Base-by-base conservation (phyloP, 2,888 invertebrate genomes). In the Cheilosia vulpina region DNA sequence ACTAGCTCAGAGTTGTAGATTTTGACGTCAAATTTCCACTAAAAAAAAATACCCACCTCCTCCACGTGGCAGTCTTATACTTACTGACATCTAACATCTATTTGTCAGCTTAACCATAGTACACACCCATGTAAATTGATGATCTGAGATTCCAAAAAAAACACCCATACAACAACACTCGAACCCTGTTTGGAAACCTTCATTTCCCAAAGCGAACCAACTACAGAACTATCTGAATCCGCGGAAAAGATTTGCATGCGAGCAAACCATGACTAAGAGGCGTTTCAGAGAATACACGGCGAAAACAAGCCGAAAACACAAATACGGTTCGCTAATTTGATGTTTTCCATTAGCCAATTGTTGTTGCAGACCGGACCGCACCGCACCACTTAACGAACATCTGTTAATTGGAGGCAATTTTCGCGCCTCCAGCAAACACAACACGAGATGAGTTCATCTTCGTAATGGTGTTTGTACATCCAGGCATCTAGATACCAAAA, bases 371-470 rank as follows among this genome's bases (percentile, higher is more conserved):
- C 21, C 24, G 58, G 15, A 9, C 21, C 27, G 58, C 43, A 9
- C 21, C 27, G 58, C 43, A 52, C 77, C 79, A 83, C 73, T 83
- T 83, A 83, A 63, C 83, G 45, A 43, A 73, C 65, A 52, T 43
- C 45, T 73, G 83, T 79, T 83, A 83, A 83, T 83, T 73, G 63
- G 68, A 83, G 52, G 45, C 63, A 63, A 65, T 73, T 78, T 71
- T 79, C 71, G 62, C 62, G 55, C n/a, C 11, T 34, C 55, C 53
- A 66, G 50, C 55, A 58, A 52, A 53, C 21, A 11, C 13, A 7
- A 3, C 17, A 27, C n/a, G 19, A 50, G 66, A 75, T 69, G 55
- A 55, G 27, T 52, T 17, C 78, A 47, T 62, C 57, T 62, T 38
- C 31, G 34, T 11, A 19, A 24, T 72, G 24, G 63, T 57, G 34